phyloP scores from a whole-genome alignment of 1,140 invertebrate species.

The Coptotermes formosanus region DNA sequence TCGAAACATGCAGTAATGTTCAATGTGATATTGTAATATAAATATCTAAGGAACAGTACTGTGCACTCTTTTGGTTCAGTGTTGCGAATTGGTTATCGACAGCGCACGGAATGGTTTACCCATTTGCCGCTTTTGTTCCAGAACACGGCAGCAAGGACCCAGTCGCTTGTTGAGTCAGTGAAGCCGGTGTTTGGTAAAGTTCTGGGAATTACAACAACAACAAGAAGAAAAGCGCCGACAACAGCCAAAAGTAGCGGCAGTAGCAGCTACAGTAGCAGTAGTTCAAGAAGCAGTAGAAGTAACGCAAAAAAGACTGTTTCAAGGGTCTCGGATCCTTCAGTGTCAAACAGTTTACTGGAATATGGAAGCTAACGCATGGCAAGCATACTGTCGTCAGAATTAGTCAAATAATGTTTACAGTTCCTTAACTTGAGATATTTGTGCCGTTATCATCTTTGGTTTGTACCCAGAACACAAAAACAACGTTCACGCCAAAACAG shows the following conservation, averaged over 20 bases:
- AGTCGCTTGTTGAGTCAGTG: slow-evolving; percentile 18
- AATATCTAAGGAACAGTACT: no score
- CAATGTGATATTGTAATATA: no score
- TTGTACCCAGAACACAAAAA: no score
- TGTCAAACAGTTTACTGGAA: not conserved
- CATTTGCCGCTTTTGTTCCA: slow-evolving; percentile 18
- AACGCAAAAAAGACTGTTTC: not conserved
- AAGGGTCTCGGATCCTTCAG: not conserved
- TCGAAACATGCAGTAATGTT: no score
- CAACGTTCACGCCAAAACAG: no score
- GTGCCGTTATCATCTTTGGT: not conserved
- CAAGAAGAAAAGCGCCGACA: not conserved
- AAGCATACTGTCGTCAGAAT: not conserved
- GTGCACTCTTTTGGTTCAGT: no score
- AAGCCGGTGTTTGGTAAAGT: slow-evolving; percentile 34
- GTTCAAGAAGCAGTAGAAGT: not conserved
- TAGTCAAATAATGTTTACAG: not conserved
- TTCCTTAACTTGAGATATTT: not conserved
- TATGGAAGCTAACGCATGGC: not conserved
- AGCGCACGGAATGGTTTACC: no score
- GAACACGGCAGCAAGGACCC: slow-evolving; percentile 35
- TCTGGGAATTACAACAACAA: not conserved
- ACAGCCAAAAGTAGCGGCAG: not conserved
- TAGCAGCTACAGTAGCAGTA: not conserved
- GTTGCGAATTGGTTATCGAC: no score